phyloP scores from a whole-genome alignment of 2,113 vertebrate species.

The Anthoscopus minutus region DNA sequence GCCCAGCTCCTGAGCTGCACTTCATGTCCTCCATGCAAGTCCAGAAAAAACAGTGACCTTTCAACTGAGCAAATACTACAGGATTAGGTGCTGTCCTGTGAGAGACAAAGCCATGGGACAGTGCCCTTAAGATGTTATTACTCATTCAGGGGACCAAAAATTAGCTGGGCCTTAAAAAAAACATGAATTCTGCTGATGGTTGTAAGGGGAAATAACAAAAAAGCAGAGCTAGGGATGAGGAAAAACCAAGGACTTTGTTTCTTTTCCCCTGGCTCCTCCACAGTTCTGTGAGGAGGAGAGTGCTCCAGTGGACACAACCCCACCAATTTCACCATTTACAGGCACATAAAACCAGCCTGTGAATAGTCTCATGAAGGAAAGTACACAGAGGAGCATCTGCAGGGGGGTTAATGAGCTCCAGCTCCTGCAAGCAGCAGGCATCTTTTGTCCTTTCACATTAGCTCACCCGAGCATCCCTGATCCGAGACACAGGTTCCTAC shows the following conservation, averaged over 20 bases:
- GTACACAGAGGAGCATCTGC: neutral
- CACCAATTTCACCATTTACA: neutral
- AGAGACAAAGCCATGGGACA: neutral
- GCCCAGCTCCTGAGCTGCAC: neutral
- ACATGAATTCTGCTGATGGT: neutral
- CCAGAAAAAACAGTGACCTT: neutral
- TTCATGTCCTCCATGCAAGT: neutral
- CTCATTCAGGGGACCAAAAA: neutral
- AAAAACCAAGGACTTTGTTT: neutral
- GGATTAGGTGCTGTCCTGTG: neutral
- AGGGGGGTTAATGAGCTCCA: neutral
- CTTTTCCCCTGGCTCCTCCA: neutral
- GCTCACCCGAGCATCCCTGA: neutral
- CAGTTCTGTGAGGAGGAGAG: neutral
- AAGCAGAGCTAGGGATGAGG: neutral
- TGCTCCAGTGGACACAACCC: neutral
- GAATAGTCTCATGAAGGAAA: neutral
- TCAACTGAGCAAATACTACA: neutral
- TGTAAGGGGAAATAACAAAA: neutral
- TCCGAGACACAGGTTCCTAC: neutral
- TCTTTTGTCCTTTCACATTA: slow-evolving; percentile 6
- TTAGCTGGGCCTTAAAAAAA: neutral
- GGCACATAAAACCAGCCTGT: neutral
- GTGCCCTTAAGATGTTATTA: neutral
- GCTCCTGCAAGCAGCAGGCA: neutral